Percentiles rank a stretch among this genome's conserved stretches.
Conservation (phyloP, 2,888 invertebrate genomes). For the Heteropelma amictum region DNA sequence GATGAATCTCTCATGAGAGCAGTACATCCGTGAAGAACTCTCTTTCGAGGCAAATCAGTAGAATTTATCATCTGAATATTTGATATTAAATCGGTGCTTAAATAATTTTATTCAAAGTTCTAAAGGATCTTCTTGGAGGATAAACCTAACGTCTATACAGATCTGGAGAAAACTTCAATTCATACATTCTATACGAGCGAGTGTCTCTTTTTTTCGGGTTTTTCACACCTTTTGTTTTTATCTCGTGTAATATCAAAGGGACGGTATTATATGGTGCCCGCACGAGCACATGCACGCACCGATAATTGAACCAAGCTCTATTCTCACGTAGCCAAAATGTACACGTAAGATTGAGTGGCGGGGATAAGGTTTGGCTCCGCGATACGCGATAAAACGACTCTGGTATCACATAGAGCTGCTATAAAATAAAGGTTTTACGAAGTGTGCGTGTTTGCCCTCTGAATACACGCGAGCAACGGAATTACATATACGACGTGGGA, state of each 20-base stretch:
- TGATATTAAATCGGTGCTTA: no score
- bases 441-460: slow-evolving; percentile 16
- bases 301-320: no score
- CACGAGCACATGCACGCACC: not conserved
- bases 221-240: not conserved
- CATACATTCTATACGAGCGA: not conserved
- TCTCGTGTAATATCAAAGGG: not conserved
- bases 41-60: no score
- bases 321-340: no score
- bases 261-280: not conserved
- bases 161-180: no score
- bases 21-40: no score
- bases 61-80: no score
- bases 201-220: not conserved
- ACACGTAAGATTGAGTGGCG: no score
- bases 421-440: slow-evolving; percentile 36
- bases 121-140: no score
- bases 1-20: no score
- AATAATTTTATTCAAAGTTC: no score
- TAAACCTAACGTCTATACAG: no score
- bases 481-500: not conserved
- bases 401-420: slow-evolving; percentile 12
- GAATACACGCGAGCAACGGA: slow-evolving; percentile 32
- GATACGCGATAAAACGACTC: slow-evolving; percentile 22
- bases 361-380: not conserved